Conservation (phyloP, 2,797 vertebrate species). For the Microcaecilia unicolor region DNA sequence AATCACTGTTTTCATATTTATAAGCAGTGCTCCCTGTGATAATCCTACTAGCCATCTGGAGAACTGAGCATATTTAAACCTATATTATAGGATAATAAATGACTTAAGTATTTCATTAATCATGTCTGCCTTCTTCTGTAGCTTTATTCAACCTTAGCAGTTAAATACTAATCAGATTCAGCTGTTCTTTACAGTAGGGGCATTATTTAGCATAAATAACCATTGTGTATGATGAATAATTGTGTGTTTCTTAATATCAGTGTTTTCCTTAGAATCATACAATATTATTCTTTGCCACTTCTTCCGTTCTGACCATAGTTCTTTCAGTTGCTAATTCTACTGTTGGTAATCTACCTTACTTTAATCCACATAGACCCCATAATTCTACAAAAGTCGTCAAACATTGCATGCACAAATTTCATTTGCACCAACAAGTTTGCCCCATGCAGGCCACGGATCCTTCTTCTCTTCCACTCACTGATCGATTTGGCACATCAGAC, state of each 20-base stretch:
- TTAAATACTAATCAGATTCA: conserved; percentile 25
- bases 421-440: no score
- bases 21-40: conserved; percentile 18
- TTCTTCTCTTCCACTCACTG: no score
- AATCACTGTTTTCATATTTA: conserved; percentile 28
- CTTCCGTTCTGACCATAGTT: conserved; percentile 30
- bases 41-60: conserved; percentile 15
- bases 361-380: no score
- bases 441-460: no score
- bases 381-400: no score
- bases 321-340: conserved; percentile 32
- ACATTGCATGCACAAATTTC: no score
- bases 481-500: no score
- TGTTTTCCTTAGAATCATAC: conserved; percentile 30
- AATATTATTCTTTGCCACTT: conserved; percentile 42
- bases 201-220: conserved; percentile 13
- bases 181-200: conserved; percentile 12
- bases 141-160: conserved; percentile 27
- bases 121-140: conserved; percentile 5
- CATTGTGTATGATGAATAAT: conserved; percentile 24
- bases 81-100: conserved; percentile 22
- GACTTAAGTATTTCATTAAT: conserved; percentile 36
- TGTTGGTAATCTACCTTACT: conserved; percentile 35
- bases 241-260: conserved; percentile 33
- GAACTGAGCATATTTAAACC: no score